These are phyloP conservation scores for Dryococelus australis DNA, from an alignment of 2,888 invertebrate genomes.

Conservation along the genomic window DNA sequence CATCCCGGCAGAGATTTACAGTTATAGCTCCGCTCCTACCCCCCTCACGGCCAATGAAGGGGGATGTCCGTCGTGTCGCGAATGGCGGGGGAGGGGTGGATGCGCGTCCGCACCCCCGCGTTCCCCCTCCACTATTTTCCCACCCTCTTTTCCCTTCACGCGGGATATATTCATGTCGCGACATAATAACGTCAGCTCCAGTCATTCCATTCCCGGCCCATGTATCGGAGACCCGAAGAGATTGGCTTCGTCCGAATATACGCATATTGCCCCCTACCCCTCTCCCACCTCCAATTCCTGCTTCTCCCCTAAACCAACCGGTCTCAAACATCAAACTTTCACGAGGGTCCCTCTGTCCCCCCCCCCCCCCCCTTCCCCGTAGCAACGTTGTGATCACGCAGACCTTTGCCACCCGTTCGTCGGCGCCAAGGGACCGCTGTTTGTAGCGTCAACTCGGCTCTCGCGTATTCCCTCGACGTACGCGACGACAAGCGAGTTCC, in stretches of 20 bases:
- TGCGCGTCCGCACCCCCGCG: background rate
- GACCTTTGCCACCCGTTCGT: too few relatives aligned
- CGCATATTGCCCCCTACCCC: background rate
- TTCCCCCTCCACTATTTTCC: background rate
- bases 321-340: background rate
- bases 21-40: background rate
- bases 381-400: too few relatives aligned
- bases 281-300: background rate
- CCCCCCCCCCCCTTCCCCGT: too few relatives aligned
- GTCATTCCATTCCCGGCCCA: background rate
- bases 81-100: background rate
- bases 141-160: background rate
- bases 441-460: too few relatives aligned
- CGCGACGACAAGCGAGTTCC: too few relatives aligned
- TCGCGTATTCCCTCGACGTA: too few relatives aligned
- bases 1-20: background rate
- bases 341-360: background rate
- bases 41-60: background rate
- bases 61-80: background rate
- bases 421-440: too few relatives aligned
- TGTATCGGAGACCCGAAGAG: background rate
- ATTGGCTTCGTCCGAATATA: slow-evolving; percentile 16
- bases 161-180: background rate
- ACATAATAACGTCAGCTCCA: background rate
- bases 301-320: background rate